Evolutionary conservation across 2,113 vertebrate genomes (phyloP).

Genomic region (Lycocorax pyrrhopterus): DNA sequence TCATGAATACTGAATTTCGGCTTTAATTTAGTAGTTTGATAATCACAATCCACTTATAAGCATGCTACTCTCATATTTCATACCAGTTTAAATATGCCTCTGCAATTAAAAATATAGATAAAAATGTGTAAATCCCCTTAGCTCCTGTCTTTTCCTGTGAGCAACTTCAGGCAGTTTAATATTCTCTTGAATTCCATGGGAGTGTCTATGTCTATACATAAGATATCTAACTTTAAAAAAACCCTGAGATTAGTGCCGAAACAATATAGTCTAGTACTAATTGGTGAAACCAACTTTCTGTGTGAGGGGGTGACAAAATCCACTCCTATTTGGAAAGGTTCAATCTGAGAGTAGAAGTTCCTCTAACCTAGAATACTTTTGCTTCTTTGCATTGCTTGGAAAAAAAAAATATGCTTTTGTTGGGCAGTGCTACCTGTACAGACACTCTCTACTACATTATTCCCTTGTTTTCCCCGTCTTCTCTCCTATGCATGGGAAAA

Average conservation of each 20-base stretch:
- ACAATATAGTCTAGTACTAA: neutral
- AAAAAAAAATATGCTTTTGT: neutral
- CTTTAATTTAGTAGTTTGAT: neutral
- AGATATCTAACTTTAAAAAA: neutral
- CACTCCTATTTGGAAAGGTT: neutral
- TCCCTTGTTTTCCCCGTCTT: neutral
- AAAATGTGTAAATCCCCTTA: neutral
- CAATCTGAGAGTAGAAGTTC: neutral
- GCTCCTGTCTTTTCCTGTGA: neutral
- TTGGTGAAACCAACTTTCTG: neutral
- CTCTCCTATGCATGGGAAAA: neutral
- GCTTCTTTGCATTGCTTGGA: neutral
- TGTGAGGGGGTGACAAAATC: neutral
- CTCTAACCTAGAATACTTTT: neutral
- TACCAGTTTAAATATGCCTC: neutral
- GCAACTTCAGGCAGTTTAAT: neutral
- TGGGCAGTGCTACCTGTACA: neutral
- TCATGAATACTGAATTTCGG: neutral
- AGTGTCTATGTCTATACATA: neutral
- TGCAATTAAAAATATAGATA: neutral
- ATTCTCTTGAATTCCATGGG: neutral
- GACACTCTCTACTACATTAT: neutral
- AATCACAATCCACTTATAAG: neutral
- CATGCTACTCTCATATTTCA: neutral
- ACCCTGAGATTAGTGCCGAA: neutral